Conservation (phyloP, 2,888 invertebrate genomes). For the Ochlodes sylvanus region DNA sequence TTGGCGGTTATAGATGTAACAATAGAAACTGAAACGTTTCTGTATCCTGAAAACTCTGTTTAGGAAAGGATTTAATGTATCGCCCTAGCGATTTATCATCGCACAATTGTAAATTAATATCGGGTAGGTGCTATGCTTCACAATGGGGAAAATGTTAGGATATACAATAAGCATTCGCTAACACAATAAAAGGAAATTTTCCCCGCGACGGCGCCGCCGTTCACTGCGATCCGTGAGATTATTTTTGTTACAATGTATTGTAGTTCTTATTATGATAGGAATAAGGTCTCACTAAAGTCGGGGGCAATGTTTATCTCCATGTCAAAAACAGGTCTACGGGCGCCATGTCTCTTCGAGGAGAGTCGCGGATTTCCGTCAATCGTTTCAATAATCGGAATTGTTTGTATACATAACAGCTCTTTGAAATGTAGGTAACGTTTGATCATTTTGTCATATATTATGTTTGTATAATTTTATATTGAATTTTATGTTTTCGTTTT, state of each 20-base stretch:
- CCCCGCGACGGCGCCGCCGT: conserved; percentile 42
- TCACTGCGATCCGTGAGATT: conserved; percentile 40
- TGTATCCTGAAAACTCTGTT: conserved; percentile 53
- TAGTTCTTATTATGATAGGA: conserved; percentile 37
- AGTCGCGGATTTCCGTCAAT: conserved; percentile 45
- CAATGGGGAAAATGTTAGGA: conserved; percentile 72
- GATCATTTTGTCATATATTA: conserved; percentile 9
- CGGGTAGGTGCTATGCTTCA: conserved; percentile 61
- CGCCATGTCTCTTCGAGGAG: conserved; percentile 59
- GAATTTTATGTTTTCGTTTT: not conserved
- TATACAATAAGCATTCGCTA: conserved; percentile 78
- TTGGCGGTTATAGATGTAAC: conserved; percentile 47
- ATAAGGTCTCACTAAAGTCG: conserved; percentile 52
- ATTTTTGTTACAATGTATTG: conserved; percentile 26
- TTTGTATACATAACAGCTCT: conserved; percentile 23
- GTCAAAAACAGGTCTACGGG: conserved; percentile 56
- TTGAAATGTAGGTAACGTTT: conserved; percentile 3
- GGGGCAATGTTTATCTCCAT: conserved; percentile 49
- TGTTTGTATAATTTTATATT: no score
- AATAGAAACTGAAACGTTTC: conserved; percentile 56
- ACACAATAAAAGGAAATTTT: conserved; percentile 74
- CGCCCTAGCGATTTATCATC: conserved; percentile 74
- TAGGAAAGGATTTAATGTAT: conserved; percentile 64
- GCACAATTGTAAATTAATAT: conserved; percentile 69
- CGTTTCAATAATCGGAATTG: conserved; percentile 34